Evolutionary conservation across 2,113 vertebrate genomes (phyloP).

Genomic region (Solenodon paradoxus): DNA sequence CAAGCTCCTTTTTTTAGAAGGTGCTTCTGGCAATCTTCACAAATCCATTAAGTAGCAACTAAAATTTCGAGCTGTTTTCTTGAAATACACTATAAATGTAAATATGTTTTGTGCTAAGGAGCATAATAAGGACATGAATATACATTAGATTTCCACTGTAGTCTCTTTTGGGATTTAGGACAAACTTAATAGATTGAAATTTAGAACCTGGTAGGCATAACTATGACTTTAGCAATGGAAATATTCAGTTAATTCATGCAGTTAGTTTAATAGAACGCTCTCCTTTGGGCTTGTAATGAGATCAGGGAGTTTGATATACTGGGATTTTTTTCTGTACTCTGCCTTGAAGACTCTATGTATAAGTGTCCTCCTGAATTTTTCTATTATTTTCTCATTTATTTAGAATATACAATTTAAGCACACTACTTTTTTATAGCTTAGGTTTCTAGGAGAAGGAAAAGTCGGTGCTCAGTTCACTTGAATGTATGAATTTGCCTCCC

Average conservation of each 20-base stretch:
- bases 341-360: neutral
- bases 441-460: neutral
- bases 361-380: conserved; percentile 7
- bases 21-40: neutral
- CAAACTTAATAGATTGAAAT: conserved; percentile 42
- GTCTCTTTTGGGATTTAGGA: conserved; percentile 42
- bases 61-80: conserved; percentile 35
- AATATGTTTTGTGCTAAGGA: conserved; percentile 31
- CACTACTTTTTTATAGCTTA: neutral
- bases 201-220: neutral
- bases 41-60: neutral
- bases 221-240: conserved; percentile 20
- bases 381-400: neutral
- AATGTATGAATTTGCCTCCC: conserved; percentile 5
- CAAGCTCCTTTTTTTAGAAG: neutral
- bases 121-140: conserved; percentile 44
- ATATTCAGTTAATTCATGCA: neutral
- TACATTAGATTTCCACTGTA: neutral
- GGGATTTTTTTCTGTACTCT: neutral
- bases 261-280: conserved; percentile 18
- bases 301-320: neutral
- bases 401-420: neutral
- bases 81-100: conserved; percentile 28
- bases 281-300: conserved; percentile 26
- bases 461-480: neutral